Percentiles rank a stretch among this genome's conserved stretches.
Conservation (phyloP, 2,113 vertebrate species). For the Dasyurus viverrinus region DNA sequence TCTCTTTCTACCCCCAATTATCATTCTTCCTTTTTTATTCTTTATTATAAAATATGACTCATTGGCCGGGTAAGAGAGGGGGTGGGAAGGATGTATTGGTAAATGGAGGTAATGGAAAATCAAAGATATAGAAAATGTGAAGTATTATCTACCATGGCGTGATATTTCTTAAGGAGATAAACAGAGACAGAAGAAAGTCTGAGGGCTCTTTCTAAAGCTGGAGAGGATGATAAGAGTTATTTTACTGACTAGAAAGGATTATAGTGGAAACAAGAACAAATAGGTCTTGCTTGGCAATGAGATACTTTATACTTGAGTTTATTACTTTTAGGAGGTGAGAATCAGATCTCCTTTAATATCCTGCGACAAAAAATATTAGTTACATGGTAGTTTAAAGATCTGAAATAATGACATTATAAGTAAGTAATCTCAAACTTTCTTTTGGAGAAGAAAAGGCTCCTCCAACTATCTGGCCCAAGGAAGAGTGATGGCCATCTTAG, state of each 20-base stretch:
- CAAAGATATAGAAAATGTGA: not conserved
- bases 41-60: not conserved
- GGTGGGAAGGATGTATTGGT: not conserved
- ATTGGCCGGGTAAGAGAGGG: not conserved
- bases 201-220: not conserved
- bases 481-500: not conserved
- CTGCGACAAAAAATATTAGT: not conserved
- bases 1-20: not conserved
- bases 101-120: not conserved
- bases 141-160: not conserved
- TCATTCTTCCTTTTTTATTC: not conserved
- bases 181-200: not conserved
- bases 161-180: not conserved
- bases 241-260: not conserved
- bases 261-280: not conserved
- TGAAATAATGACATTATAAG: not conserved
- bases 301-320: not conserved
- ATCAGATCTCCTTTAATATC: not conserved
- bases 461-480: not conserved
- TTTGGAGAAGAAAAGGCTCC: not conserved
- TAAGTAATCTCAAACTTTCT: not conserved
- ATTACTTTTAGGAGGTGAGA: not conserved
- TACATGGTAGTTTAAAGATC: not conserved
- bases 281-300: not conserved
- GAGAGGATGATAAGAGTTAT: not conserved